A percentile compares a stretch with the other conserved stretches of the same genome.
Conservation (phyloP, 2,888 invertebrate species). For the Thelaira solivaga region DNA sequence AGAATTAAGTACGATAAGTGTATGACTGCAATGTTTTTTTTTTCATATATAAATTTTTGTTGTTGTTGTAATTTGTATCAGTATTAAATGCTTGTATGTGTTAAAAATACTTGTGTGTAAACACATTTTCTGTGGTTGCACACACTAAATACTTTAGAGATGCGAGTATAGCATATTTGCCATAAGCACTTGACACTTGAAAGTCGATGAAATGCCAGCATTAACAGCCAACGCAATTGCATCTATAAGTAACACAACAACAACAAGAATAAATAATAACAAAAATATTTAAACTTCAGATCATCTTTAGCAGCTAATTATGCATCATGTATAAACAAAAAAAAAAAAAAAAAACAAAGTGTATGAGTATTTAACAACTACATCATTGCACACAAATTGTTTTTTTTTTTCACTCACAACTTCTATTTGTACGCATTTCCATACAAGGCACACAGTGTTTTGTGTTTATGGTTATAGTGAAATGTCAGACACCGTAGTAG, state of each 20-base stretch:
- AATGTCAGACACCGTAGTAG: too few species aligned
- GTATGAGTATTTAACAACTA: constrained; percentile 6
- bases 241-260: constrained; percentile 2
- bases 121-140: constrained; percentile 10
- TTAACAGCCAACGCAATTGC: constrained; percentile 15
- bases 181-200: constrained; percentile 61
- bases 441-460: too few species aligned
- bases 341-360: constrained; percentile 13
- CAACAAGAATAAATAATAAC: constrained; percentile 2
- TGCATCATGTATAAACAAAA: constrained; percentile 46
- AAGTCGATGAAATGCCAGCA: constrained; percentile 53
- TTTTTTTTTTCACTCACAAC: neutral
- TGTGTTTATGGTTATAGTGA: neutral
- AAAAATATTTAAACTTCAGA: constrained; percentile 42
- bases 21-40: neutral
- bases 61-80: constrained; percentile 53
- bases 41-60: neutral
- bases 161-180: constrained; percentile 4
- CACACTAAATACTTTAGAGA: constrained; percentile 3
- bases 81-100: constrained; percentile 64
- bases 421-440: neutral
- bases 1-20: constrained; percentile 15
- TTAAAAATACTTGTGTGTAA: constrained; percentile 36
- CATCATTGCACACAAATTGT: constrained; percentile 31
- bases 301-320: constrained; percentile 57